Percentiles rank a stretch among this genome's conserved stretches.
phyloP scores from a whole-genome alignment of 2,797 vertebrate genomes.

The Aratinga solstitialis region DNA sequence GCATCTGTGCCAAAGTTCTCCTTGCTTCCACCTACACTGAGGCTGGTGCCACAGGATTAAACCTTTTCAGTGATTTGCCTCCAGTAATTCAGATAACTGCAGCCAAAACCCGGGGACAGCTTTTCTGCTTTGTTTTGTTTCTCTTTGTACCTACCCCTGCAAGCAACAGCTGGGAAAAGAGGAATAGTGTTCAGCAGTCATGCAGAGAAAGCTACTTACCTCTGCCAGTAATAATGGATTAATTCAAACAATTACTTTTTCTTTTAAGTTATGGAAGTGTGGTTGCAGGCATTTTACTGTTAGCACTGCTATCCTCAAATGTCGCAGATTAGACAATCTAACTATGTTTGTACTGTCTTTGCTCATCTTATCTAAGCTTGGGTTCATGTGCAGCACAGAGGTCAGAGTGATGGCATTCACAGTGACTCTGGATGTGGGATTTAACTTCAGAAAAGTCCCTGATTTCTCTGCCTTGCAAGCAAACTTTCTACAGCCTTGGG shows the following conservation, averaged over 20 bases:
- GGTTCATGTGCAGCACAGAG: neutral
- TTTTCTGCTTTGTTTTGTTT: neutral
- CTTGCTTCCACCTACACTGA: neutral
- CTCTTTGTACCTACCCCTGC: neutral
- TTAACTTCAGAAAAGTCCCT: neutral
- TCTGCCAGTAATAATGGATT: neutral
- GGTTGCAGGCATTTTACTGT: neutral
- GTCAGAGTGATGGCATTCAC: neutral
- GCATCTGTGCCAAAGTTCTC: neutral
- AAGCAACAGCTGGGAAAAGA: neutral
- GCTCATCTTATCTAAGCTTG: neutral
- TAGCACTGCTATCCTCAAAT: neutral
- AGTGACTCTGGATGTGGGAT: neutral
- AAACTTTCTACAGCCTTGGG: neutral
- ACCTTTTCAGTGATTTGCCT: neutral
- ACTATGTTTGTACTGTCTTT: neutral
- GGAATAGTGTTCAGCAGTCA: neutral
- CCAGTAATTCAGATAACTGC: neutral
- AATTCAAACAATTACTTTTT: neutral
- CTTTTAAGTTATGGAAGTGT: neutral
- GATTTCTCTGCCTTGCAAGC: neutral
- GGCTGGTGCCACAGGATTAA: neutral
- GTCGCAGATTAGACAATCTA: neutral
- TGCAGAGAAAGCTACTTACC: neutral
- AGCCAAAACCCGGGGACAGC: neutral